Conservation (phyloP, 2,888 invertebrate species). For the Mythimna lalbum region DNA sequence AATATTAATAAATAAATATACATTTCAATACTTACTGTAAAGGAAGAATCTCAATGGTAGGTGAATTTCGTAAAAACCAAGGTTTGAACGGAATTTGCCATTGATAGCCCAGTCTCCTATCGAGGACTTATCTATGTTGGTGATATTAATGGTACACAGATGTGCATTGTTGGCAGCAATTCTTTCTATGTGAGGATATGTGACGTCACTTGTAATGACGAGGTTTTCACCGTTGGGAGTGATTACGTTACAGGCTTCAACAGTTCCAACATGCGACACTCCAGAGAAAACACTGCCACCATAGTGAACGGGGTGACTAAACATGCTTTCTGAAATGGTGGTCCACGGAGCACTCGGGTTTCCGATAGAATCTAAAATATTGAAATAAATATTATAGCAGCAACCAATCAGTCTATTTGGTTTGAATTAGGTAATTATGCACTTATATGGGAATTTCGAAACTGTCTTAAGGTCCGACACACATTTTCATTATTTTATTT, state of each 20-base stretch:
- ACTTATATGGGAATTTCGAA: not conserved
- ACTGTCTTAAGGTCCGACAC: too few relatives aligned
- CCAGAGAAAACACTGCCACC: conserved; percentile 66
- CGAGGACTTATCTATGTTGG: conserved; percentile 62
- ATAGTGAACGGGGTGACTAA: conserved; percentile 68
- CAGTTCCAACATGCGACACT: conserved; percentile 53
- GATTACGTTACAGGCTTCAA: conserved; percentile 70
- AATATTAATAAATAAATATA: not conserved
- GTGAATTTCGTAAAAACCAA: conserved; percentile 61
- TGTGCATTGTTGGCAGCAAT: conserved; percentile 31
- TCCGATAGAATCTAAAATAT: conserved; percentile 60
- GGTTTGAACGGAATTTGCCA: conserved; percentile 61
- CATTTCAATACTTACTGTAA: conserved; percentile 69
- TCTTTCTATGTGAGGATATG: conserved; percentile 68
- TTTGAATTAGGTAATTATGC: not conserved
- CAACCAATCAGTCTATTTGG: not conserved
- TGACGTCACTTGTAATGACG: conserved; percentile 58
- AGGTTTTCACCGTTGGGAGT: conserved; percentile 74
- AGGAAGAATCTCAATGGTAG: conserved; percentile 68
- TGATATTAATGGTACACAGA: conserved; percentile 69
- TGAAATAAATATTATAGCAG: not conserved
- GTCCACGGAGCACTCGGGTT: conserved; percentile 57
- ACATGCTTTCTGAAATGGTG: conserved; percentile 5
- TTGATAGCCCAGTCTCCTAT: conserved; percentile 73
- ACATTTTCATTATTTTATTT: too few relatives aligned